These are phyloP conservation scores for Xestia ashworthii DNA, from an alignment of 2,888 invertebrate species.

Conservation along the genomic window DNA sequence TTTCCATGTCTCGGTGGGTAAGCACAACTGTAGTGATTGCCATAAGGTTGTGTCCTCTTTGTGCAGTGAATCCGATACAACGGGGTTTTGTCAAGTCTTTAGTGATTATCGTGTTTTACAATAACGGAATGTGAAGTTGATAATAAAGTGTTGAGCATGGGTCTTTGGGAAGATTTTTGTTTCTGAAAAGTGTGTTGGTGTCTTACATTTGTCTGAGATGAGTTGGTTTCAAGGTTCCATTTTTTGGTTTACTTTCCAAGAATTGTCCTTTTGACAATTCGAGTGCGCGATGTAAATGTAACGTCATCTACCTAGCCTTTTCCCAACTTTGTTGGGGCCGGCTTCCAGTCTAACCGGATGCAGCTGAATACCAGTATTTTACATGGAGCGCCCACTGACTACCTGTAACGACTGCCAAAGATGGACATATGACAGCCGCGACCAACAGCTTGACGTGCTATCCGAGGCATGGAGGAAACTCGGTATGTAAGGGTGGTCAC, in stretches of 20 bases:
- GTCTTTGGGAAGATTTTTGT: not conserved
- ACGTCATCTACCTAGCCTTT: too few species aligned
- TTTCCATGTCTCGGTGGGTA: slow-evolving; percentile 49
- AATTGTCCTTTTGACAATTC: too few species aligned
- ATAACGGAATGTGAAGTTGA: slow-evolving; percentile 17
- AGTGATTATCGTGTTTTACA: slow-evolving; percentile 4
- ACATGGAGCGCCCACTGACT: too few species aligned
- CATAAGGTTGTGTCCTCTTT: slow-evolving; percentile 51
- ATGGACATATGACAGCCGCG: too few species aligned
- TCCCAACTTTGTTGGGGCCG: too few species aligned
- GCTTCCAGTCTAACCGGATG: too few species aligned
- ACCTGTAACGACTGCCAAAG: too few species aligned
- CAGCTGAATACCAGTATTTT: too few species aligned
- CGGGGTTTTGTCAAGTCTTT: slow-evolving; percentile 22
- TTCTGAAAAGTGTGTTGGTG: not conserved
- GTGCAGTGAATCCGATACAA: slow-evolving; percentile 52
- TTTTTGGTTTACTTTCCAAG: not conserved
- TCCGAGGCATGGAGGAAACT: too few species aligned
- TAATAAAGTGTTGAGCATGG: not conserved
- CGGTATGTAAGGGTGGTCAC: too few species aligned
- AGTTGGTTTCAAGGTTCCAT: not conserved
- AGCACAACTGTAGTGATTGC: slow-evolving; percentile 30
- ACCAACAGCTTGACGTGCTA: too few species aligned
- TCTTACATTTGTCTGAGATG: not conserved
- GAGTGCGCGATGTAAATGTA: too few species aligned